A percentile compares a stretch with the other conserved stretches of the same genome.
phyloP scores from a whole-genome alignment of 1,140 invertebrate species.

The Hermatobates lingyangjiaoensis region DNA sequence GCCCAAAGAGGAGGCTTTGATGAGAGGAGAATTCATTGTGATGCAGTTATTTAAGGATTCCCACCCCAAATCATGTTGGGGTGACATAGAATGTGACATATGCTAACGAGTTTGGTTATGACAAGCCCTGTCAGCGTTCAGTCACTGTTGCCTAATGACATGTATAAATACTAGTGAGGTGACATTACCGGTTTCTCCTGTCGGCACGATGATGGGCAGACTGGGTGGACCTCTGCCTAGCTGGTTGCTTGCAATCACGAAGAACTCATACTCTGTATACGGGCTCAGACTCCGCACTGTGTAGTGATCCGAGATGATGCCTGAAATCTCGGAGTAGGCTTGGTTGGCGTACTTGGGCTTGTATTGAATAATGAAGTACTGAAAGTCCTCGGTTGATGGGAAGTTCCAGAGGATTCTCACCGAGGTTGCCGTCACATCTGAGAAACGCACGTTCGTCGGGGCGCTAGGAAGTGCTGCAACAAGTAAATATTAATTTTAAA shows the following conservation, averaged over 20 bases:
- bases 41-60: no score
- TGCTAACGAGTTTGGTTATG: no score
- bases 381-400: conserved; percentile 60
- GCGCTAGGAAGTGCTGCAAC: conserved; percentile 64
- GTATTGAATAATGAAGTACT: conserved; percentile 89
- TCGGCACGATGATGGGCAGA: conserved; percentile 68
- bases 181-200: conserved; percentile 91
- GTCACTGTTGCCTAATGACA: no score
- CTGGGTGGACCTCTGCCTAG: conserved; percentile 78
- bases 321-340: conserved; percentile 72
- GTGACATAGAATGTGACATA: no score
- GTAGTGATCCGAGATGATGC: conserved; percentile 82
- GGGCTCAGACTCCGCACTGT: conserved; percentile 72
- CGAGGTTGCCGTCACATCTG: conserved; percentile 81
- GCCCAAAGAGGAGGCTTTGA: no score
- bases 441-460: conserved; percentile 68
- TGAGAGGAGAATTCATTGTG: no score
- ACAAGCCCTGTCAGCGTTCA: no score
- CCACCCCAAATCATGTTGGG: no score
- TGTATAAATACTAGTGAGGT: no score
- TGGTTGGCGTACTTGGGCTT: conserved; percentile 72
- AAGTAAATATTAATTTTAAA: conserved; percentile 4
- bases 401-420: conserved; percentile 82
- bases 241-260: conserved; percentile 82
- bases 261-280: conserved; percentile 93